Conservation (phyloP, 2,797 vertebrate genomes). For the Gymnocypris eckloni region DNA sequence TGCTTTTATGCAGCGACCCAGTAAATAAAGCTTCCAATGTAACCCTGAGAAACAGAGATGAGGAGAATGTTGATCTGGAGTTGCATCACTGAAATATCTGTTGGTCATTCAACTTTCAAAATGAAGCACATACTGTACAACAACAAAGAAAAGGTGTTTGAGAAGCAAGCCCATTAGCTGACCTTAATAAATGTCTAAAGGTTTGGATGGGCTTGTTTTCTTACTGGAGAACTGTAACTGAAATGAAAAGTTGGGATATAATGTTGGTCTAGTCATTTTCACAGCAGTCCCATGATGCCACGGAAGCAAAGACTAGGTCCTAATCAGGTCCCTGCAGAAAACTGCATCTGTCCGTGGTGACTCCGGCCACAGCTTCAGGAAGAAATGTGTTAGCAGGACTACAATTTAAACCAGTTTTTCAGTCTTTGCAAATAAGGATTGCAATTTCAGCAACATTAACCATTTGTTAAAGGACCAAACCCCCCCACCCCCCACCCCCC, state of each 20-base stretch:
- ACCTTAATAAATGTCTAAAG: not conserved
- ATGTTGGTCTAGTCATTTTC: slow-evolving; percentile 13
- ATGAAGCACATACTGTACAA: not conserved
- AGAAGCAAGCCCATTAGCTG: not conserved
- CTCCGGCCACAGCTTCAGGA: not conserved
- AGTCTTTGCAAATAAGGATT: not conserved
- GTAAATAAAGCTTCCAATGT: not conserved
- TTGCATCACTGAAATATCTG: slow-evolving; percentile 5
- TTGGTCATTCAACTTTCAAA: not conserved
- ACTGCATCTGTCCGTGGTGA: not conserved
- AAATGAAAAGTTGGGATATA: slow-evolving; percentile 15
- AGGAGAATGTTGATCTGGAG: not conserved
- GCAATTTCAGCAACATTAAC: not conserved
- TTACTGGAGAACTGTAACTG: not conserved
- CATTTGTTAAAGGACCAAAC: not conserved
- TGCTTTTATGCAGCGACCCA: not conserved
- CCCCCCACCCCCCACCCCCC: too few relatives aligned
- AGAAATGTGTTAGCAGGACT: slow-evolving; percentile 12
- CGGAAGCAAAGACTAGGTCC: not conserved
- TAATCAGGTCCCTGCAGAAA: slow-evolving; percentile 45
- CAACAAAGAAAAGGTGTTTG: not conserved
- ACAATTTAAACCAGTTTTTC: not conserved
- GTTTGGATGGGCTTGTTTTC: slow-evolving; percentile 10
- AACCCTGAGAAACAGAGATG: not conserved
- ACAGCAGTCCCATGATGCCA: slow-evolving; percentile 35